Conservation (phyloP, 2,888 invertebrate species). For the Odontomyia ornata region DNA sequence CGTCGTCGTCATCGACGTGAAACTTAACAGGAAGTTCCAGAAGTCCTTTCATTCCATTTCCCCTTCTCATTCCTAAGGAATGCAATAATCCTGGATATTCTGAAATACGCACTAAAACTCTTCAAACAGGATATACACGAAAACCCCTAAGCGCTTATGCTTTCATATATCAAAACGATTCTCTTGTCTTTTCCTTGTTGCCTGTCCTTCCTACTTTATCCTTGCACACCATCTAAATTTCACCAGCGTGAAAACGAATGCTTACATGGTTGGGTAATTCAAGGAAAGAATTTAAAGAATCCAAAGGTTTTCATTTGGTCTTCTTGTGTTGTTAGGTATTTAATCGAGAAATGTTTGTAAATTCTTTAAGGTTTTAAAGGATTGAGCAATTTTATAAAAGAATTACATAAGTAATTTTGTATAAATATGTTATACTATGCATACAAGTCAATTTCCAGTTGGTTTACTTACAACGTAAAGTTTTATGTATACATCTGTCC, state of each 20-base stretch:
- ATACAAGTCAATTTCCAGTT: neutral
- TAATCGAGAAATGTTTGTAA: too few species aligned
- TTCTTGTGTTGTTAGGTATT: too few species aligned
- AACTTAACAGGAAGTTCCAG: neutral
- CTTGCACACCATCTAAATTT: too few species aligned
- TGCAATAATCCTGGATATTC: constrained; percentile 30
- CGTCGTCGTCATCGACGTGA: neutral
- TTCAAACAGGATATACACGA: constrained; percentile 24
- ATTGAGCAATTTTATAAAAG: too few species aligned
- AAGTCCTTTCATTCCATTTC: constrained; percentile 21
- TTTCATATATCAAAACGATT: neutral
- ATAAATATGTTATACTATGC: too few species aligned
- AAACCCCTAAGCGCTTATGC: constrained; percentile 11
- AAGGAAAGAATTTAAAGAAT: too few species aligned
- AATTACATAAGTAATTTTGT: too few species aligned
- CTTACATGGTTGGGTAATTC: too few species aligned
- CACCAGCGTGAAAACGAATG: neutral
- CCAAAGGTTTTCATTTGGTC: too few species aligned
- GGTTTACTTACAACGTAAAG: too few species aligned
- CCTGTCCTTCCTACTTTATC: too few species aligned
- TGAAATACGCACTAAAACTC: constrained; percentile 29
- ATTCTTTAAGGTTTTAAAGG: too few species aligned
- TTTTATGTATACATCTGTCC: neutral
- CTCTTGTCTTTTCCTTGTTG: neutral
- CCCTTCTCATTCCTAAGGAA: constrained; percentile 5